phyloP scores from a whole-genome alignment of 2,113 vertebrate species.

The Calidris pugnax region DNA sequence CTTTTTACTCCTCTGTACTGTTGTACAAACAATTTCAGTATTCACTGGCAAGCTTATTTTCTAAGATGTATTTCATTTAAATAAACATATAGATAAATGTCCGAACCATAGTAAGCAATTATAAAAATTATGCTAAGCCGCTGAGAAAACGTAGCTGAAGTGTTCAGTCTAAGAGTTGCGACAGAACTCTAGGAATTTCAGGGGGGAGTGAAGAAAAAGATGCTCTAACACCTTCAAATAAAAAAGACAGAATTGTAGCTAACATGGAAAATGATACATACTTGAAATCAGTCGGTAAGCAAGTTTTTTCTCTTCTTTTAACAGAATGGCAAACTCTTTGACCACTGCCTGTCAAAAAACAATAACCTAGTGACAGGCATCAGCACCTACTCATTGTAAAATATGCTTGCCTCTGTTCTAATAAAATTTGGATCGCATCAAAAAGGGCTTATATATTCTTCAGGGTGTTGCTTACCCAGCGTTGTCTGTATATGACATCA shows the following conservation, averaged over 20 bases:
- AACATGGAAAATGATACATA: background rate
- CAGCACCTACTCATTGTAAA: slow-evolving; percentile 53
- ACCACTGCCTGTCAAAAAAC: slow-evolving; percentile 21
- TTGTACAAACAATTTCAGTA: background rate
- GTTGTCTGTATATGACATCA: slow-evolving; percentile 58
- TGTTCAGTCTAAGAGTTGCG: background rate
- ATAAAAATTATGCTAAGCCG: background rate
- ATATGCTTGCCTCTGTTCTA: slow-evolving; percentile 26
- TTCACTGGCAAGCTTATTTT: background rate
- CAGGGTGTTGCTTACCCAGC: slow-evolving; percentile 28
- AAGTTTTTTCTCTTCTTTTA: slow-evolving; percentile 58
- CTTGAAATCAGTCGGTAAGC: slow-evolving; percentile 10
- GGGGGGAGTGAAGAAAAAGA: background rate
- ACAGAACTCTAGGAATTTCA: slow-evolving; percentile 9
- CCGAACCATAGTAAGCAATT: background rate
- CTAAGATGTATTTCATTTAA: background rate
- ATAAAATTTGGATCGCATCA: slow-evolving; percentile 19
- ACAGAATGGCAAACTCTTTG: slow-evolving; percentile 29
- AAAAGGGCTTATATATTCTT: slow-evolving; percentile 57
- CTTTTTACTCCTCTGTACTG: background rate
- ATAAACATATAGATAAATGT: background rate
- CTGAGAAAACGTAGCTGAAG: background rate
- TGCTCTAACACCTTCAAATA: background rate
- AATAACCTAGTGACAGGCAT: slow-evolving; percentile 47
- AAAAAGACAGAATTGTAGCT: background rate